These are phyloP conservation scores for Sphaerophoria rueppellii DNA, from an alignment of 2,888 invertebrate genomes.

Conservation along the genomic window DNA sequence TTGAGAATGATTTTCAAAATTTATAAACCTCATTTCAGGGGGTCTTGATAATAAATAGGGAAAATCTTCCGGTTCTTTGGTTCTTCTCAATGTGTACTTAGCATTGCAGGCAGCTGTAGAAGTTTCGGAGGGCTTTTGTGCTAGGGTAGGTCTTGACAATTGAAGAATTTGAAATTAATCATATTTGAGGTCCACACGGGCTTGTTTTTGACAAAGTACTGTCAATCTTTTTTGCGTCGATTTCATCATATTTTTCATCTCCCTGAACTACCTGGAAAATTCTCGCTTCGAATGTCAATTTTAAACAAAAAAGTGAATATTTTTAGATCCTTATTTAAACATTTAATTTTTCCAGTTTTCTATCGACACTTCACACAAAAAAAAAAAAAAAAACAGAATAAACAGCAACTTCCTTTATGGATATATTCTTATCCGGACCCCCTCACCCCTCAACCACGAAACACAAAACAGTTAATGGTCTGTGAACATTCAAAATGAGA, in stretches of 20 bases:
- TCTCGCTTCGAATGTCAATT: neutral
- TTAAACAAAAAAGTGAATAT: constrained; percentile 8
- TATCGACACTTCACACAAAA: neutral
- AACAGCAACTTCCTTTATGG: constrained; percentile 43
- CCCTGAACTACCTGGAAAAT: neutral
- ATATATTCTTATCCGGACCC: constrained; percentile 52
- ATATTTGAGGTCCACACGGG: neutral
- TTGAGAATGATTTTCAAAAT: neutral
- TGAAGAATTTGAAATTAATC: neutral
- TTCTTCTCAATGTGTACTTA: neutral
- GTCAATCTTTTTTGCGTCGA: too few species aligned
- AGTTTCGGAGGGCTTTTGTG: neutral
- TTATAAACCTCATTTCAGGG: constrained; percentile 3
- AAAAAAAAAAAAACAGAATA: neutral
- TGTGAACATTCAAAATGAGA: constrained; percentile 73
- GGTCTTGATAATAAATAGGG: constrained; percentile 3
- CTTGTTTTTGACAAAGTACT: too few species aligned
- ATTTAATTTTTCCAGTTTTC: neutral
- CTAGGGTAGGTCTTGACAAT: too few species aligned
- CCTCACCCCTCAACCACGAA: constrained; percentile 39
- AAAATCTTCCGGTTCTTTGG: constrained; percentile 1
- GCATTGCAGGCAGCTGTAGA: neutral
- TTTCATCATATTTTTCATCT: too few species aligned
- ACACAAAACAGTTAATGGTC: constrained; percentile 71
- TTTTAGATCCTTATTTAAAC: neutral